A percentile compares a stretch with the other conserved stretches of the same genome.
These are phyloP conservation scores for Drosophila putrida DNA, from an alignment of 2,888 invertebrate genomes.

Conservation along the genomic window DNA sequence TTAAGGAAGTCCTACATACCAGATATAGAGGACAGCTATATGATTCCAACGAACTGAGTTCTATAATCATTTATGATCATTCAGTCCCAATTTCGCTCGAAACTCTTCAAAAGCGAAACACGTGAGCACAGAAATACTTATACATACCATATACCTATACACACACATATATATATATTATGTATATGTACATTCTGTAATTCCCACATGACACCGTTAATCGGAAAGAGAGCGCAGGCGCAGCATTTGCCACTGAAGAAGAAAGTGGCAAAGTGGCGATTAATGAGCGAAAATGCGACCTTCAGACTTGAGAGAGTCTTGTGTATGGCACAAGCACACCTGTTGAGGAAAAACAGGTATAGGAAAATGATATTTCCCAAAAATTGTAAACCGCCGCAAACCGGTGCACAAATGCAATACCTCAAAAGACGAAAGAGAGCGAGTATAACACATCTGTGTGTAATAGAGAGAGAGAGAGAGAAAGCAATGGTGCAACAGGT, in stretches of 20 bases:
- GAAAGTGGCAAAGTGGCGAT: constrained; percentile 68
- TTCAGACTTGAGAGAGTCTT: constrained; percentile 62
- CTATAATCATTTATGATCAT: constrained; percentile 32
- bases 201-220: constrained; percentile 43
- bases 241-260: constrained; percentile 59
- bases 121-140: neutral
- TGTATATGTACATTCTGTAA: neutral
- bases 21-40: neutral
- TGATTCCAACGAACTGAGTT: constrained; percentile 36
- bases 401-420: constrained; percentile 60
- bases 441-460: neutral
- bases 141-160: constrained; percentile 8
- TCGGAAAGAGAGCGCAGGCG: constrained; percentile 53
- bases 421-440: constrained; percentile 25
- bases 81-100: constrained; percentile 53
- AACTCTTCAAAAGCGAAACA: constrained; percentile 23
- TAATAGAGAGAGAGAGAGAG: constrained; percentile 16
- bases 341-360: constrained; percentile 65
- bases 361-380: constrained; percentile 65
- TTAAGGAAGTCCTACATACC: neutral
- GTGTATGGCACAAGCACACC: constrained; percentile 31
- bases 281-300: constrained; percentile 79
- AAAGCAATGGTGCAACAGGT: constrained; percentile 48
- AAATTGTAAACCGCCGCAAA: constrained; percentile 64
- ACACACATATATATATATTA: neutral